Base-by-base conservation (phyloP, 2,113 vertebrate species). In the Manacus vitellinus region DNA sequence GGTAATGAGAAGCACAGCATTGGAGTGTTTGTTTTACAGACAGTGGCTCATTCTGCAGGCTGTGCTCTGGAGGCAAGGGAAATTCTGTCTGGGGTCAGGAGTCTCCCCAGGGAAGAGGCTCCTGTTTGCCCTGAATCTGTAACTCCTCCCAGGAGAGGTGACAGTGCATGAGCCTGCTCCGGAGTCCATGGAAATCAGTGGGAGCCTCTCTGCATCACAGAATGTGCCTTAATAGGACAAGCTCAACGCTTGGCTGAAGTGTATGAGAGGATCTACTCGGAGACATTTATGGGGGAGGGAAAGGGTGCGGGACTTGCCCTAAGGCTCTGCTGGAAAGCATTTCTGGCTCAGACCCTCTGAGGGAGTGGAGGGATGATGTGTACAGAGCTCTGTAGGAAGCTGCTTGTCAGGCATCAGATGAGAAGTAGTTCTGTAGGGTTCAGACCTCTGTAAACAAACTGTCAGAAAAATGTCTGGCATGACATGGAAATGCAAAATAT, bases 11-110 rank as follows among this genome's bases (percentile, higher is more conserved):
- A 59, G 58, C 58, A 12, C 41, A 8, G 51, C 4, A 1, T n/a
- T 72, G 11, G 70, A 87, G 81, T 95, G 94, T 95, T 95, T 95
- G 91, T 95, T 95, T 95, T 95, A 33, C 72, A 72, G 84, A 95
- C 87, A 93, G 92, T 65, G 62, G 62, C 77, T 84, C 37, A 76
- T 95, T 92, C 89, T 95, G 85, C 49, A 62, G 80, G 17, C 73
- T 28, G 20, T 37, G 84, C 77, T 81, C 19, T 4, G 4, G 66
- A 78, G 62, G 86, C 73, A 46, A 66, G 81, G n/a, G 84, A 59
- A 78, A 54, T 51, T 89, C 61, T 72, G 39, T 56, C 77, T 61
- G 62, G 77, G 91, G 93, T 95, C 89, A 91, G 71, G 70, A 92
- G 49, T 21, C 88, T 89, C 77, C 54, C 87, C 87, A 73, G 82